phyloP scores from a whole-genome alignment of 2,888 invertebrate species.

The Creontiades dilutus region DNA sequence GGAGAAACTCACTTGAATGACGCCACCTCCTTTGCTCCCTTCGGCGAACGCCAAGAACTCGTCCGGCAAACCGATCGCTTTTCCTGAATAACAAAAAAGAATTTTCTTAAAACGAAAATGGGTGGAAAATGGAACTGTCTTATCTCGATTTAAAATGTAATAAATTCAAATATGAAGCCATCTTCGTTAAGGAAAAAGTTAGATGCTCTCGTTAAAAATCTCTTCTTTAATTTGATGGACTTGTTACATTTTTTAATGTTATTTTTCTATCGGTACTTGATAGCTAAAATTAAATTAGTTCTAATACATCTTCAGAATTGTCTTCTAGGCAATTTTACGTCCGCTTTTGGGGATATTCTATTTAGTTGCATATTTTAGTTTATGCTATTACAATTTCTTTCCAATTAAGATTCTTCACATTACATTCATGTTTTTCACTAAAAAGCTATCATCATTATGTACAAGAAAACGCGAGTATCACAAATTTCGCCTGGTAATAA shows the following conservation, averaged over 20 bases:
- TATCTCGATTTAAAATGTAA: neutral
- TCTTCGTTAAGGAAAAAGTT: neutral
- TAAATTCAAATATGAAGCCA: neutral
- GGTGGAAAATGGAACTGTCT: neutral
- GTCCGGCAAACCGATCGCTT: slow-evolving; percentile 94
- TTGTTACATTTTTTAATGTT: neutral
- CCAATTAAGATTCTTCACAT: no score
- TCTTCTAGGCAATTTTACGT: no score
- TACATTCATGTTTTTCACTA: no score
- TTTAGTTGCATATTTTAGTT: no score
- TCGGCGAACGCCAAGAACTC: slow-evolving; percentile 91
- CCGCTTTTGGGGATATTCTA: no score
- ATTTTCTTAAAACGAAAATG: slow-evolving; percentile 22
- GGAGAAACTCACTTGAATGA: slow-evolving; percentile 88
- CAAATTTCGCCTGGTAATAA: no score
- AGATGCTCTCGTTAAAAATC: neutral
- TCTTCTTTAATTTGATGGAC: neutral
- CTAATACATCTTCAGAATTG: no score
- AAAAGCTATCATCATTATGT: no score
- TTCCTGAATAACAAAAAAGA: slow-evolving; percentile 80
- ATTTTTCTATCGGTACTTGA: neutral
- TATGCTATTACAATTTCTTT: no score
- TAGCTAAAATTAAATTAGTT: no score
- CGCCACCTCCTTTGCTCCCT: slow-evolving; percentile 91
- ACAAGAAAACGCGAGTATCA: no score